Conservation (phyloP, 1,140 invertebrate species). For the Halictus rubicundus region DNA sequence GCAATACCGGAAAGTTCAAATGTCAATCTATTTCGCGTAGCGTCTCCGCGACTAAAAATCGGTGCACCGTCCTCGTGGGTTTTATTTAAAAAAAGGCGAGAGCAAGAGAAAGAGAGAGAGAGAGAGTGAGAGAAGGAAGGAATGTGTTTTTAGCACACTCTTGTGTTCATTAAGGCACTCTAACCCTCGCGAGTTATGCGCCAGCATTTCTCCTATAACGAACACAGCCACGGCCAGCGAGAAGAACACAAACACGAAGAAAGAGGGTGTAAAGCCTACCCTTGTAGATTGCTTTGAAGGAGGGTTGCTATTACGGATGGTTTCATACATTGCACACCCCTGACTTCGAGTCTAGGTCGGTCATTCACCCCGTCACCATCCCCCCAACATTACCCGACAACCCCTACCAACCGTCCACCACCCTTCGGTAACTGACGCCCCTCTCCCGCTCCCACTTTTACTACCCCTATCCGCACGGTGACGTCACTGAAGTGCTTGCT, state of each 20-base stretch:
- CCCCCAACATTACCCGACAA: constrained; percentile 62
- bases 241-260: constrained; percentile 47
- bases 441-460: constrained; percentile 17
- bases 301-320: constrained; percentile 72
- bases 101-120: not conserved
- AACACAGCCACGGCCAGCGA: constrained; percentile 28
- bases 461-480: constrained; percentile 50
- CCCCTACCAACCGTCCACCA: constrained; percentile 48
- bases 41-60: not conserved
- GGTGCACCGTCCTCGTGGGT: not conserved
- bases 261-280: constrained; percentile 71
- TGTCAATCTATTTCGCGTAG: no score
- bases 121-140: not conserved
- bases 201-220: constrained; percentile 49
- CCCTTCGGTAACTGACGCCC: constrained; percentile 27
- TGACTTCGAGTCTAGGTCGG: constrained; percentile 81
- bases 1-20: no score
- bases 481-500: constrained; percentile 55
- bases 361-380: constrained; percentile 76
- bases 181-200: constrained; percentile 50
- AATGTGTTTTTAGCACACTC: constrained; percentile 50
- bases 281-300: constrained; percentile 72
- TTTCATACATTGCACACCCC: constrained; percentile 78
- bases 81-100: constrained; percentile 17
- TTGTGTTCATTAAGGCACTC: constrained; percentile 32